Conservation (phyloP, 1,140 invertebrate species). For the Micrasema longulum region DNA sequence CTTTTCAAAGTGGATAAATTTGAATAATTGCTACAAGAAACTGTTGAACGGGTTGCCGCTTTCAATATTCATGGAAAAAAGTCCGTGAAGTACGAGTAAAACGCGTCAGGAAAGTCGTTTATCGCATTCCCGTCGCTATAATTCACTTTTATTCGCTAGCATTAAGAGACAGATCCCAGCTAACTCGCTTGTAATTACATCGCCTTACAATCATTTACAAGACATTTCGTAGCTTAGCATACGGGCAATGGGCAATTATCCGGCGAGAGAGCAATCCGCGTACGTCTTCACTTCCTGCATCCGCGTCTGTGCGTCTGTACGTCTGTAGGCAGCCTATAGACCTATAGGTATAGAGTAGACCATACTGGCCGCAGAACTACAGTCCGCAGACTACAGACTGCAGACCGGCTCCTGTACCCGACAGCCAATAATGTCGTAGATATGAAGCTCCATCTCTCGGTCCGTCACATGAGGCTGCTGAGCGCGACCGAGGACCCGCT, state of each 20-base stretch:
- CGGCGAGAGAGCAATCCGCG: constrained; percentile 24
- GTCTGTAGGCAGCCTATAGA: not conserved
- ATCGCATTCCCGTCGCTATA: constrained; percentile 12
- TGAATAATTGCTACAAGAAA: too few relatives aligned
- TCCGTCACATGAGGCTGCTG: constrained; percentile 14
- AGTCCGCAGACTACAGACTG: not conserved
- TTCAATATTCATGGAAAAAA: not conserved
- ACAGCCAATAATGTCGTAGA: too few relatives aligned
- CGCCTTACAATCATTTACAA: not conserved
- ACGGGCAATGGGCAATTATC: constrained; percentile 22
- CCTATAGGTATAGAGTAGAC: not conserved
- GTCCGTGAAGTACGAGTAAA: not conserved
- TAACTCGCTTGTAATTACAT: constrained; percentile 21
- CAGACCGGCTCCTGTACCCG: not conserved
- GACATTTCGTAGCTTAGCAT: constrained; percentile 11
- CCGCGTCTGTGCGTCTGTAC: constrained; percentile 40
- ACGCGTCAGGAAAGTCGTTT: not conserved
- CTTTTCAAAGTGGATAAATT: too few relatives aligned
- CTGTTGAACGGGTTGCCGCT: too few relatives aligned
- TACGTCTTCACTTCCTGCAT: constrained; percentile 39
- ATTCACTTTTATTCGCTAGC: constrained; percentile 27
- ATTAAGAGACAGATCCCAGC: constrained; percentile 11
- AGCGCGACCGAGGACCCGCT: not conserved
- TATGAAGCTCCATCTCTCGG: not conserved
- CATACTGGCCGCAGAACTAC: not conserved